phyloP scores from a whole-genome alignment of 2,888 invertebrate species.

The Perdita meconis region DNA sequence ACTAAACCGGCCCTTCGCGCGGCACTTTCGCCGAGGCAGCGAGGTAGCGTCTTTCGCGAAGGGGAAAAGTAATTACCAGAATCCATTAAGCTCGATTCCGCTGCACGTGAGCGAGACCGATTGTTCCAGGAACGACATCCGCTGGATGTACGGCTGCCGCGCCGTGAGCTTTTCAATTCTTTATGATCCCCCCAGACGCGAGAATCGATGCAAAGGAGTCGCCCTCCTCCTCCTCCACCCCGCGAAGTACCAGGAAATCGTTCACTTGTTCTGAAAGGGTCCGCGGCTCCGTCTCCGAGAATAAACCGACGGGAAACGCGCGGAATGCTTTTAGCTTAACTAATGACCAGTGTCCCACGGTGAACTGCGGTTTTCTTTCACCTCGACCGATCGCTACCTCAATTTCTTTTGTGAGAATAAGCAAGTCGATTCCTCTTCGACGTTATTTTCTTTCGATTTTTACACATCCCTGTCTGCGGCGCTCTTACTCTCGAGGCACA shows the following conservation, averaged over 20 bases:
- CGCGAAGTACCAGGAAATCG: slow-evolving; percentile 2
- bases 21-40: slow-evolving; percentile 31
- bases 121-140: slow-evolving; percentile 7
- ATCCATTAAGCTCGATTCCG: slow-evolving; percentile 56
- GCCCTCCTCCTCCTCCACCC: too few relatives aligned
- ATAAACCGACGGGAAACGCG: slow-evolving; percentile 64
- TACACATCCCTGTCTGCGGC: too few relatives aligned
- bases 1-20: slow-evolving; percentile 36
- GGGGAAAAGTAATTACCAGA: slow-evolving; percentile 49
- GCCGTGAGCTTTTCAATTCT: slow-evolving; percentile 25
- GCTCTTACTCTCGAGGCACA: too few relatives aligned
- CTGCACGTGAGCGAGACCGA: slow-evolving; percentile 16
- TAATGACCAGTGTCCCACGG: slow-evolving; percentile 40
- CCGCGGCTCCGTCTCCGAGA: slow-evolving; percentile 37
- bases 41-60: slow-evolving; percentile 21
- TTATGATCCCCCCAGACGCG: slow-evolving; percentile 28
- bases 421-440: not conserved
- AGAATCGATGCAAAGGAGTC: slow-evolving; percentile 32
- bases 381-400: slow-evolving; percentile 15
- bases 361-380: slow-evolving; percentile 47
- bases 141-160: not conserved
- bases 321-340: slow-evolving; percentile 64
- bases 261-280: slow-evolving; percentile 20
- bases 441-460: slow-evolving; percentile 25
- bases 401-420: slow-evolving; percentile 15